Conservation (phyloP, 2,888 invertebrate species). For the Punctoribates punctum region DNA sequence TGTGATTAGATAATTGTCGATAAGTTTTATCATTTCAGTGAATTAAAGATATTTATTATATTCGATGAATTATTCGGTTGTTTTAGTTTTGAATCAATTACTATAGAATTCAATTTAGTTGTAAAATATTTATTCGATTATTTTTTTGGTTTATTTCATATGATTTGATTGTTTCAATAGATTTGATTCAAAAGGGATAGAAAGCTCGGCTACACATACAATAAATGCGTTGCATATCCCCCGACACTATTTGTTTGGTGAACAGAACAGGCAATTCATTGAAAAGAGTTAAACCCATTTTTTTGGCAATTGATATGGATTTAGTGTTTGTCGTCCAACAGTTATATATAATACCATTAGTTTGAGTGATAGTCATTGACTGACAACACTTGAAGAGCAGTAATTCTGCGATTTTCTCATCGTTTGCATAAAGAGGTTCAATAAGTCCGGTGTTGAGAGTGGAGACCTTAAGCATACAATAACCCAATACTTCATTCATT, state of each 20-base stretch:
- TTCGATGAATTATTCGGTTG: too few relatives aligned
- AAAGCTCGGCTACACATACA: neutral
- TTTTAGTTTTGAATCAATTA: too few relatives aligned
- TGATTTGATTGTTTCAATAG: neutral
- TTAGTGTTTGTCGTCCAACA: neutral
- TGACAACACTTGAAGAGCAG: neutral
- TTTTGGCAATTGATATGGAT: constrained; percentile 2
- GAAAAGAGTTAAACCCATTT: neutral
- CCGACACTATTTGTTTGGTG: neutral
- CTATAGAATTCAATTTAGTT: too few relatives aligned
- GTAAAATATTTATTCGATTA: too few relatives aligned
- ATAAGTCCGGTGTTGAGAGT: constrained; percentile 20
- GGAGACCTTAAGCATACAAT: neutral
- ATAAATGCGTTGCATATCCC: neutral
- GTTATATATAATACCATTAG: neutral
- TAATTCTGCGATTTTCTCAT: constrained; percentile 44
- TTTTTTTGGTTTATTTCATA: too few relatives aligned
- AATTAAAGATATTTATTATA: too few relatives aligned
- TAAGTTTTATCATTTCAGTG: too few relatives aligned
- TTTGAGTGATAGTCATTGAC: neutral
- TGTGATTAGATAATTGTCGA: too few relatives aligned
- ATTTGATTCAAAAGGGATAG: neutral
- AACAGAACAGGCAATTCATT: neutral
- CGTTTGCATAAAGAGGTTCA: constrained; percentile 45
- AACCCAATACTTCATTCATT: constrained; percentile 25